Conservation (phyloP, 2,888 invertebrate species). For the Petrolisthes manimaculis region DNA sequence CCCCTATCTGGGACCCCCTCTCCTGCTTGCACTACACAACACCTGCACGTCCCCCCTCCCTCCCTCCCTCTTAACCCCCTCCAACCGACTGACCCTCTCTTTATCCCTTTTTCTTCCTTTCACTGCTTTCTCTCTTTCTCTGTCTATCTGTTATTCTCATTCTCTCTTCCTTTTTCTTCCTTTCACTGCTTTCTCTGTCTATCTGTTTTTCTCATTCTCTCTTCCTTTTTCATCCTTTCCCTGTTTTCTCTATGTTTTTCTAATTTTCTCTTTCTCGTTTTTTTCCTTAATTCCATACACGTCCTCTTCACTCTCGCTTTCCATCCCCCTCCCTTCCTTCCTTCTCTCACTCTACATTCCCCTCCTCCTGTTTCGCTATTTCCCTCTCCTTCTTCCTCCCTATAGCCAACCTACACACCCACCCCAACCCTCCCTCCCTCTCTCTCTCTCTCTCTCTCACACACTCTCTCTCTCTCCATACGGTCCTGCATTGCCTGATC, state of each 20-base stretch:
- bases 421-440: background rate
- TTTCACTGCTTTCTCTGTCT: too few relatives aligned
- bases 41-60: background rate
- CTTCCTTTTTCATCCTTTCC: background rate
- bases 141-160: background rate
- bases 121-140: constrained; percentile 6
- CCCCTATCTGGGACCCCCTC: constrained; percentile 1
- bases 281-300: background rate
- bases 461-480: background rate
- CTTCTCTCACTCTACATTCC: too few relatives aligned
- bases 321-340: too few relatives aligned
- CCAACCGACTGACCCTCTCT: background rate
- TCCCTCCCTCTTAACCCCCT: background rate
- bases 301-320: too few relatives aligned
- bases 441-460: background rate
- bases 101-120: background rate
- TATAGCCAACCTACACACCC: too few relatives aligned
- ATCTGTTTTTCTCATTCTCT: background rate
- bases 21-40: background rate
- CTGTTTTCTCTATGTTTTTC: background rate
- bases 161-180: background rate
- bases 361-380: too few relatives aligned
- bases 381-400: too few relatives aligned
- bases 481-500: background rate
- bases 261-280: background rate